Conservation (phyloP, 2,797 vertebrate species). For the Macrochelys suwanniensis region DNA sequence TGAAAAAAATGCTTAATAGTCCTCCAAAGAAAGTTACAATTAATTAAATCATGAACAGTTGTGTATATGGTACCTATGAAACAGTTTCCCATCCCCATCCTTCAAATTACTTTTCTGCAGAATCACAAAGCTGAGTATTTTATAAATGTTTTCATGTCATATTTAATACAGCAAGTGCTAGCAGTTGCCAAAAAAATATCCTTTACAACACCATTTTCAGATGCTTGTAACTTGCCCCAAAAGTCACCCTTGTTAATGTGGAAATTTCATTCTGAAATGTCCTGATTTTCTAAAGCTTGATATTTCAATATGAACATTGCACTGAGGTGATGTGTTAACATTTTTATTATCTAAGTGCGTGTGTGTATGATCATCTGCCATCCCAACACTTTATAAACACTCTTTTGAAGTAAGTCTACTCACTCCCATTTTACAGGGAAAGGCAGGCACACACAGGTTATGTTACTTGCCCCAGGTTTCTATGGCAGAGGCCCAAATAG, state of each 20-base stretch:
- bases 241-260: not conserved
- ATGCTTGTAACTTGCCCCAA: rapidly evolving
- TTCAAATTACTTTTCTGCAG: not conserved
- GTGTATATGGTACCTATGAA: constrained; percentile 6
- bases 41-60: constrained; percentile 37
- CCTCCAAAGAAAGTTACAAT: constrained; percentile 68
- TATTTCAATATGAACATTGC: not conserved
- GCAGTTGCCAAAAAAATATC: not conserved
- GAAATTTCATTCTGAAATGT: not conserved
- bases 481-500: not conserved
- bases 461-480: not conserved
- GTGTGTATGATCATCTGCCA: not conserved
- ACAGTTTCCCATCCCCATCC: not conserved
- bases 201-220: not conserved
- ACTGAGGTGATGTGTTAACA: not conserved
- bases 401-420: not conserved
- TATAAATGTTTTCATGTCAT: not conserved
- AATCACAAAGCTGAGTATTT: not conserved
- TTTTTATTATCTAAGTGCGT: too few species aligned
- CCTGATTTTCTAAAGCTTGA: not conserved
- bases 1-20: not conserved
- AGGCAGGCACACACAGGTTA: not conserved
- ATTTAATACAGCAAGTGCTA: not conserved
- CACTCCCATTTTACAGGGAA: rapidly evolving
- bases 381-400: not conserved